Evolutionary conservation across 1,140 invertebrate species (phyloP), one percentile per base, ranked within the genome.

Genomic region (Brachionus manjavacas): DNA sequence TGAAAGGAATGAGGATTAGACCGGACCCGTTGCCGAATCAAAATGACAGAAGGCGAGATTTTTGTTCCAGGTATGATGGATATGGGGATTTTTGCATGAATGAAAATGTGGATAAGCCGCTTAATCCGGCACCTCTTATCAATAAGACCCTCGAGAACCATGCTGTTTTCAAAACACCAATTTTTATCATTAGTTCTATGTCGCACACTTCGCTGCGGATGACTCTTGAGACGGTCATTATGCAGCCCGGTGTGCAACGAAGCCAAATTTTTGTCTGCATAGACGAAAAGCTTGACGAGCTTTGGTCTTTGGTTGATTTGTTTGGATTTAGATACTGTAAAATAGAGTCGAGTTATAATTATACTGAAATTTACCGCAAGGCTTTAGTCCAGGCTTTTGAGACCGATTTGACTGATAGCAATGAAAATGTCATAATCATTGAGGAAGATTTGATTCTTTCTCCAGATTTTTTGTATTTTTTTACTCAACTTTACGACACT

Each of bases 361-460:
- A 88, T 86, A 85, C 85, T 84, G 86, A 52, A 85, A 85, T 85
- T 68, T 74, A 74, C 70, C 16, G 46, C 85, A 85, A 83, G 84
- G 85, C 64, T 28, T 85, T 80, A 49, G 55, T 43, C 12, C 55
- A 31, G 86, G 85, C 14, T 86, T 87, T 66, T 86, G 86, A 83
- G 79, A 84, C 20, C 8, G 16, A 66, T 28, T 39, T 64, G 52
- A 16, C 52, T 28, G 35, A 79, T 11, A 31, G 79, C 12, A 49
- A 72, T 35, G 20, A 72, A 41, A 76, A 83, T 55, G 12, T 72
- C 3, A 90, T 91, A 4, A 86, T 91, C 1, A 86, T 91, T 39
- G 90, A 91, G 86, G 90, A 91, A 86, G 90, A 91, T 28, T 85
- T 91, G 23, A 87, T 91, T 6, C 83, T 91, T 46, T 87, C 90